A percentile compares a stretch with the other conserved stretches of the same genome.
phyloP scores from a whole-genome alignment of 2,797 vertebrate genomes.

The Neosalanx taihuensis region DNA sequence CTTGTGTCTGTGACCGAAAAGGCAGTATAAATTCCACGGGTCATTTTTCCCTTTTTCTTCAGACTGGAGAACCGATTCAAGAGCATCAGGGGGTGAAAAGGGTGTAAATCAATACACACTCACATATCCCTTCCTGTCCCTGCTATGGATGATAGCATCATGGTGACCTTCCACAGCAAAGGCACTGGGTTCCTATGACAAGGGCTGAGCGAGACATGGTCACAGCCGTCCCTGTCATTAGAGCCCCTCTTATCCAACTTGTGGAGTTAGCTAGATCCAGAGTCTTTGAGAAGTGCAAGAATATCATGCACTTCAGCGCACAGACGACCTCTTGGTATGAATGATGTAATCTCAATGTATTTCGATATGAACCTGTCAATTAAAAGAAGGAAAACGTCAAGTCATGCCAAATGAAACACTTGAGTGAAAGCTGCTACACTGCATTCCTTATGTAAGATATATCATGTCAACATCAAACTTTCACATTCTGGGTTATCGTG shows the following conservation, averaged over 20 bases:
- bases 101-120: background rate
- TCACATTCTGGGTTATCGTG: no score
- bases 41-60: constrained; percentile 10
- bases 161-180: constrained; percentile 44
- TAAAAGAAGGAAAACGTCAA: constrained; percentile 25
- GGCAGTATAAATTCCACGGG: constrained; percentile 24
- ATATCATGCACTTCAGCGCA: constrained; percentile 26
- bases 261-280: constrained; percentile 3
- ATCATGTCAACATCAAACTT: no score
- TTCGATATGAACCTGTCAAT: constrained; percentile 92
- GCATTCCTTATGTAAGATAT: no score
- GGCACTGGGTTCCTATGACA: constrained; percentile 52
- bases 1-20: constrained; percentile 27
- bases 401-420: background rate
- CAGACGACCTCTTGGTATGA: constrained; percentile 20
- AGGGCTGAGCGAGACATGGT: constrained; percentile 18
- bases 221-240: constrained; percentile 28
- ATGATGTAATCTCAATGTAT: constrained; percentile 80
- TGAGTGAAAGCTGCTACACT: no score
- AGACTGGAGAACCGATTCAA: constrained; percentile 21
- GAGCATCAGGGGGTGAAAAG: constrained; percentile 23
- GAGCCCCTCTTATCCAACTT: constrained; percentile 35
- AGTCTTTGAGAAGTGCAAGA: constrained; percentile 17
- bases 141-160: constrained; percentile 24
- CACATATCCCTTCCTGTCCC: constrained; percentile 6